Conservation (phyloP, 1,140 invertebrate species). For the Leucophenga varia region DNA sequence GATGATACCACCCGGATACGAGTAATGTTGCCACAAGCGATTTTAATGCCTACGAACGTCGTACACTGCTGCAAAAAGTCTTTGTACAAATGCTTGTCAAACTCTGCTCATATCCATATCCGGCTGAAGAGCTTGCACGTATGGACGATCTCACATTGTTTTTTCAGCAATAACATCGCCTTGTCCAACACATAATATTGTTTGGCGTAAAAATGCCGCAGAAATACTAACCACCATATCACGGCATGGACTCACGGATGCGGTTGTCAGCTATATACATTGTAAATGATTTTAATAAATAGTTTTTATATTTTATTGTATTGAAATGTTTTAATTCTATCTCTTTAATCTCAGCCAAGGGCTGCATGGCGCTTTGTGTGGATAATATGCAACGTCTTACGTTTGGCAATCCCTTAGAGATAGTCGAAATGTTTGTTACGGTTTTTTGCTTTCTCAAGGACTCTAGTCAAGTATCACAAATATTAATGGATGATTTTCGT, state of each 20-base stretch:
- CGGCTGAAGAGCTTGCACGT: slow-evolving; percentile 92
- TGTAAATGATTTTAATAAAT: slow-evolving; percentile 74
- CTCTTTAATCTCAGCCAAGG: slow-evolving; percentile 73
- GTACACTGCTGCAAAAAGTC: slow-evolving; percentile 92
- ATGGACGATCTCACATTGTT: slow-evolving; percentile 95
- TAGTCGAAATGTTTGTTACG: slow-evolving; percentile 98
- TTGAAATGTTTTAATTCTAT: neutral
- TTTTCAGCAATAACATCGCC: slow-evolving; percentile 96
- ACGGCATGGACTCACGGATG: slow-evolving; percentile 86
- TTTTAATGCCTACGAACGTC: slow-evolving; percentile 86
- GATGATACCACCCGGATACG: slow-evolving; percentile 61
- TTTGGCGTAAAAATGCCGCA: slow-evolving; percentile 94
- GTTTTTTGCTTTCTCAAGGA: slow-evolving; percentile 98
- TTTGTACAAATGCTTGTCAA: slow-evolving; percentile 95
- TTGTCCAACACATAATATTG: slow-evolving; percentile 88
- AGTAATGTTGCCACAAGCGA: slow-evolving; percentile 65
- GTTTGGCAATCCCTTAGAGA: slow-evolving; percentile 90
- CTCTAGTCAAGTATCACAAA: slow-evolving; percentile 95
- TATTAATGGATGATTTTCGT: slow-evolving; percentile 92
- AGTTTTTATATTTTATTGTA: neutral
- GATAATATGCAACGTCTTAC: slow-evolving; percentile 95
- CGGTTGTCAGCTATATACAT: slow-evolving; percentile 95
- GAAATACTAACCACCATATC: slow-evolving; percentile 96
- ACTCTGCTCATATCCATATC: slow-evolving; percentile 87
- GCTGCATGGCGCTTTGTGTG: slow-evolving; percentile 91